phyloP scores from a whole-genome alignment of 1,140 invertebrate genomes.

The Leucophenga varia region DNA sequence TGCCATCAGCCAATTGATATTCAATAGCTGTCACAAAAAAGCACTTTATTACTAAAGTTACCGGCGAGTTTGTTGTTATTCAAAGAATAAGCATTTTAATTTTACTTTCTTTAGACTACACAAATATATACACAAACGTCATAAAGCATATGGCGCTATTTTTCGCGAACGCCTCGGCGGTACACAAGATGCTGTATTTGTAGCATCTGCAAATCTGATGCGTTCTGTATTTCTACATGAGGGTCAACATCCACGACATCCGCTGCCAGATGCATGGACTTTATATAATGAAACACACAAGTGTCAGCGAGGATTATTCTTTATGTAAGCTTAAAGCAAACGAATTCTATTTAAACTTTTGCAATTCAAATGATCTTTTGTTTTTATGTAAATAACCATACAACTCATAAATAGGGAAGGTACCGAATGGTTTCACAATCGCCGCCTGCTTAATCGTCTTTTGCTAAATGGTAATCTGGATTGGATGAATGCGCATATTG shows the following conservation, averaged over 20 bases:
- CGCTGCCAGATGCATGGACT: constrained; percentile 79
- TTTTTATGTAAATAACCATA: constrained; percentile 9
- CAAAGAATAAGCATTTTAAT: no score
- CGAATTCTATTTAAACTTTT: constrained; percentile 34
- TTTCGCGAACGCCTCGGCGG: constrained; percentile 72
- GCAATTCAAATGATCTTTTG: constrained; percentile 12
- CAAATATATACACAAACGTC: constrained; percentile 71
- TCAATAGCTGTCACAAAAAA: no score
- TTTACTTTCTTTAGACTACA: constrained; percentile 67
- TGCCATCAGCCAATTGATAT: no score
- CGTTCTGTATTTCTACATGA: constrained; percentile 72
- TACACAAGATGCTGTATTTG: constrained; percentile 66
- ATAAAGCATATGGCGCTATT: constrained; percentile 72
- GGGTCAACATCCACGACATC: constrained; percentile 75
- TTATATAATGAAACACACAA: constrained; percentile 74
- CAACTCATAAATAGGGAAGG: no score
- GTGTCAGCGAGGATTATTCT: constrained; percentile 77
- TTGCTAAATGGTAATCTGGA: constrained; percentile 62
- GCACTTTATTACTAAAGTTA: no score
- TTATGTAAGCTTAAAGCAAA: constrained; percentile 68
- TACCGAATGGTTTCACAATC: constrained; percentile 71
- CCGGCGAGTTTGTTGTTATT: no score
- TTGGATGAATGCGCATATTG: constrained; percentile 54
- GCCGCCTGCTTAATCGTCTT: constrained; percentile 72
- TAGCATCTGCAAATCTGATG: constrained; percentile 63